These are phyloP conservation scores for Pipa parva DNA, from an alignment of 2,113 vertebrate species.

Conservation along the genomic window DNA sequence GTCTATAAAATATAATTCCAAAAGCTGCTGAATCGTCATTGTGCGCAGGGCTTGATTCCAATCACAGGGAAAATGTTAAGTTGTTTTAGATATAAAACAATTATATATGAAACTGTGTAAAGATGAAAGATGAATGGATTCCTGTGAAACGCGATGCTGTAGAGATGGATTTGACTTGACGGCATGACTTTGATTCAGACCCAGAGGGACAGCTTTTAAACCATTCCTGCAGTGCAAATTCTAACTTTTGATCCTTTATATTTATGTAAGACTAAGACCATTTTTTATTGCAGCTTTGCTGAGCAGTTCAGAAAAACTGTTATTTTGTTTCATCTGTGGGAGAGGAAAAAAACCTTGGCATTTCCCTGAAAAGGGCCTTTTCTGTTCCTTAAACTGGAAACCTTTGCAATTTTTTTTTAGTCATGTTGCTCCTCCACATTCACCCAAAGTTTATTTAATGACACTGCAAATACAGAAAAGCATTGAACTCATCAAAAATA, in stretches of 20 bases:
- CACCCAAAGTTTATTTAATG: constrained; percentile 23
- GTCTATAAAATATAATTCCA: not conserved
- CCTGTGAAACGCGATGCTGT: not conserved
- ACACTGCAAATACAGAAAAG: constrained; percentile 20
- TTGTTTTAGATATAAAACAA: not conserved
- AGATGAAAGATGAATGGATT: constrained; percentile 7
- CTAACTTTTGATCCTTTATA: constrained; percentile 21
- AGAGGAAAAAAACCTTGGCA: constrained; percentile 29
- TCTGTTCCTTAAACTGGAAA: constrained; percentile 5
- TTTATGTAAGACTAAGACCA: not conserved
- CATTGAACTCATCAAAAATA: not conserved
- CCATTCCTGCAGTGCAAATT: not conserved
- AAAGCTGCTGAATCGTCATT: not conserved
- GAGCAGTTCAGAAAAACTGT: constrained; percentile 18
- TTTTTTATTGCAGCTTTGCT: not conserved
- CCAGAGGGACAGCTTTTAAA: not conserved
- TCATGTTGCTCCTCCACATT: not conserved
- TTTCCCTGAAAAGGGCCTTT: constrained; percentile 7
- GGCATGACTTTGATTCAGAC: not conserved
- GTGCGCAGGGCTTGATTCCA: not conserved
- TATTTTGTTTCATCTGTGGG: not conserved
- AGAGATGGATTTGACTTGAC: constrained; percentile 1
- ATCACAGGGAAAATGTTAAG: constrained; percentile 8
- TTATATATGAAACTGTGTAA: not conserved
- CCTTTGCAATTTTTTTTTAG: not conserved